Base-by-base conservation (phyloP, 2,888 invertebrate genomes). In the Sesia apiformis region DNA sequence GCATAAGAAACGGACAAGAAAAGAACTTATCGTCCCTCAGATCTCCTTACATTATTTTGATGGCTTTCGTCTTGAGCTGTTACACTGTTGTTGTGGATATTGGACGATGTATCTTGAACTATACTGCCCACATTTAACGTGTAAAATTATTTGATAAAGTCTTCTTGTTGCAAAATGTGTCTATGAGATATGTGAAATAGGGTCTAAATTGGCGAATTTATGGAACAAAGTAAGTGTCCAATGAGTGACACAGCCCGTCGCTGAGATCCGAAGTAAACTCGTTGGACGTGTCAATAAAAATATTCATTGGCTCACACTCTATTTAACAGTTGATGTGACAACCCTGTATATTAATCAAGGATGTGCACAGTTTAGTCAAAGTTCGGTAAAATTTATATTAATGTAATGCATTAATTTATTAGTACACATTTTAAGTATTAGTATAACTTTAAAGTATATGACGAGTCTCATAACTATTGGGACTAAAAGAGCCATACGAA, bases 301-400 rank as follows among this genome's bases (percentile, higher is more conserved):
- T 89, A 88, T 89, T 88, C 85, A 87, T 89, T 84, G 78, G 77
- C 80, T 84, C 76, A 81, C 82, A 84, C 85, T 86, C 84, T 86
- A 81, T 84, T 88, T 83, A 85, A 80, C 83, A 81, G 76, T 74
- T 79, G 80, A 83, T 81, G 81, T 76, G 81, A 84, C 81, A 81
- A 73, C 76, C 72, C 72, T 78, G 67, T 63, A 61, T 67, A 63
- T 61, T 62, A 58, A 64, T 71, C 70, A 86, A 72, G 86, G 86
- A 73, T 79, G 82, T 46, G 7, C 50, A 50, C 23, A 38, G 8
- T 4, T 50, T 8, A 8, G 5, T 5, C 0, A 38, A 50, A 39
- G 39, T 50, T 8, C 5, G 4, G 7, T 50, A 0, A 23, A 23
- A 23, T 23, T 23, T 23, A 23, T 23, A 23, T 2, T 23, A 23